Conservation (phyloP, 2,888 invertebrate genomes). For the Orchesella flavescens region DNA sequence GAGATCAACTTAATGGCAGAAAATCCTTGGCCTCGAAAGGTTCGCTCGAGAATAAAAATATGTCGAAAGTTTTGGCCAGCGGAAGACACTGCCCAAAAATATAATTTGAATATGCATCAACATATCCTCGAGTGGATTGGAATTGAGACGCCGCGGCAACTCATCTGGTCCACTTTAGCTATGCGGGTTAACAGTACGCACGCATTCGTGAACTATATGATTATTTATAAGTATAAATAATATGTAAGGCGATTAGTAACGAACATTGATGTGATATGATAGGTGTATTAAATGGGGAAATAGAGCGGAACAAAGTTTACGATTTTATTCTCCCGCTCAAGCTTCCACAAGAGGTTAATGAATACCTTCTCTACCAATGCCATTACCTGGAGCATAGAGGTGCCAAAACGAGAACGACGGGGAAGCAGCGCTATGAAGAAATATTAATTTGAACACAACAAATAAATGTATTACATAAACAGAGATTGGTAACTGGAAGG, state of each 20-base stretch:
- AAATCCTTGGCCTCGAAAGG: conserved; percentile 29
- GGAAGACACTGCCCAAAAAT: conserved; percentile 24
- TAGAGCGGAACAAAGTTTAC: conserved; percentile 26
- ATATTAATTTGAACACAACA: conserved; percentile 28
- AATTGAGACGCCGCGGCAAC: neutral
- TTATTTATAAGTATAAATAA: neutral
- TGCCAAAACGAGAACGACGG: conserved; percentile 36
- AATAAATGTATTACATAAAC: too few relatives aligned
- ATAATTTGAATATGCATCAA: conserved; percentile 13
- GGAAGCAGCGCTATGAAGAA: conserved; percentile 46
- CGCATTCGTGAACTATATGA: neutral
- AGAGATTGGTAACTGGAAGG: too few relatives aligned
- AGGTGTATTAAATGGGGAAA: conserved; percentile 30
- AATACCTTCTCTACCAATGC: conserved; percentile 12
- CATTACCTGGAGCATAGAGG: conserved; percentile 30
- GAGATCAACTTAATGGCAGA: conserved; percentile 45
- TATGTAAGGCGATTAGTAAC: too few relatives aligned
- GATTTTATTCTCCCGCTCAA: conserved; percentile 23
- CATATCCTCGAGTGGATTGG: conserved; percentile 1
- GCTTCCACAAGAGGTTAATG: conserved; percentile 32
- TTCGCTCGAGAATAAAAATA: conserved; percentile 31
- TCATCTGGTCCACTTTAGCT: conserved; percentile 25
- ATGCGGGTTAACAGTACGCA: conserved; percentile 19
- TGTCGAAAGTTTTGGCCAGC: conserved; percentile 41
- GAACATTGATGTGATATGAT: too few relatives aligned